These are phyloP conservation scores for Embidobia sp. DNA, from an alignment of 2,888 invertebrate species.

Conservation along the genomic window DNA sequence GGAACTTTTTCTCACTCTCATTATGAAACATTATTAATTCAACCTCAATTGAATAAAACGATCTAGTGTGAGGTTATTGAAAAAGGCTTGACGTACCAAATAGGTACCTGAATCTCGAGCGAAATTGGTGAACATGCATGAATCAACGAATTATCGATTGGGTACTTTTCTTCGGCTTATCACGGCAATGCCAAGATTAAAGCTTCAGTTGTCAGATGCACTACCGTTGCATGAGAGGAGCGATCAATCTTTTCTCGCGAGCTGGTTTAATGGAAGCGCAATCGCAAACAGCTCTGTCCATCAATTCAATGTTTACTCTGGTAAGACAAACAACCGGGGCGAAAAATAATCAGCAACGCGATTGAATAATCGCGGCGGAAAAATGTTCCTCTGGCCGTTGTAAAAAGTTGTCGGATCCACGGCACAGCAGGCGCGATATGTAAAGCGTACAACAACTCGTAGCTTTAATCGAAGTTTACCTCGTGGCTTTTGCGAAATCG, in stretches of 20 bases:
- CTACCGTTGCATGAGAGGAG: conserved; percentile 46
- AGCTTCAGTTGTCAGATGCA: conserved; percentile 59
- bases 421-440: conserved; percentile 63
- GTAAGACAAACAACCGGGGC: conserved; percentile 28
- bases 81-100: background rate
- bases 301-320: conserved; percentile 31
- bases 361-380: background rate
- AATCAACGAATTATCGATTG: conserved; percentile 52
- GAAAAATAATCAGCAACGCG: conserved; percentile 5
- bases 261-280: conserved; percentile 43
- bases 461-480: conserved; percentile 65
- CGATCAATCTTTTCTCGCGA: conserved; percentile 51
- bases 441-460: conserved; percentile 60
- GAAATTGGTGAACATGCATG: conserved; percentile 39
- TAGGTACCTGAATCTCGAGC: background rate
- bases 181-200: conserved; percentile 52
- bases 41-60: too few species aligned
- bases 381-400: conserved; percentile 18
- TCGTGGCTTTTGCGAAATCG: conserved; percentile 65
- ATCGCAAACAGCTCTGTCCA: conserved; percentile 32
- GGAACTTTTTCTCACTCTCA: too few species aligned
- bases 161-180: conserved; percentile 44
- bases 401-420: conserved; percentile 48
- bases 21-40: too few species aligned
- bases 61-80: too few species aligned